Base-by-base conservation (phyloP, 30 jellyfish, hydroid and myxozoan genomes). In the Nemopilema nomurai region DNA sequence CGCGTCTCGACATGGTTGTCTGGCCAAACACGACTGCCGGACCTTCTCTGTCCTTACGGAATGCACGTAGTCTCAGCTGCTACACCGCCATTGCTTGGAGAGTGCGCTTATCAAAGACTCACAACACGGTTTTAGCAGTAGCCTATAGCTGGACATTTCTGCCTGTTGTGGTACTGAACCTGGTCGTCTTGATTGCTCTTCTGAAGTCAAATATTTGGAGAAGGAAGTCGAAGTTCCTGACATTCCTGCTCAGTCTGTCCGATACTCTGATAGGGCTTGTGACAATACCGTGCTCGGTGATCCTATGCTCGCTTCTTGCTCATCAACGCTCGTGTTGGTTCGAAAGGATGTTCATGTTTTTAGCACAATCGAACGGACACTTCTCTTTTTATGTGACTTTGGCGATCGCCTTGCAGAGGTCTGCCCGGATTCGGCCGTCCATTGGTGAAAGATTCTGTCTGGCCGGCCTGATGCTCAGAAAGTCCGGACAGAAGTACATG, bases 51-150 rank as follows among this genome's bases (percentile, higher is more conserved):
- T 41, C 57, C 13, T 6, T 41, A 13, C 57, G 9, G 9, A 13
- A 41, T 41, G 9, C 20, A 67, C 20, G 21, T 24, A 28, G 28
- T 29, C 26, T 71, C 4, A 24, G 23, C 13, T 79, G 89, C 62
- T 79, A 79, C 51, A 32, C 89, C 23, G 76, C 89, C 13, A 63
- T 79, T 9, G 89, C 89, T 16, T 79, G 89, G 89, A 32, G 89
- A 50, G 51, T 79, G 6, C 26, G 26, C 23, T 67, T 79, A 41
- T 57, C 81, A 1, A 33, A 67, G 51, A 24, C 27, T 1, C 89
- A 79, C 8, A 32, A 17, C 16, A 62, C 21, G 0, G 50, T 28
- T 9, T 23, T 79, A 23, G 67, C 89, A 28, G 17, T 27, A 16
- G 22, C 62, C 89, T 49, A 33, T 25, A 64, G 80, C 52, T 31